These are phyloP conservation scores for Poecilia velifera DNA, from an alignment of 2,797 vertebrate species.

Conservation along the genomic window DNA sequence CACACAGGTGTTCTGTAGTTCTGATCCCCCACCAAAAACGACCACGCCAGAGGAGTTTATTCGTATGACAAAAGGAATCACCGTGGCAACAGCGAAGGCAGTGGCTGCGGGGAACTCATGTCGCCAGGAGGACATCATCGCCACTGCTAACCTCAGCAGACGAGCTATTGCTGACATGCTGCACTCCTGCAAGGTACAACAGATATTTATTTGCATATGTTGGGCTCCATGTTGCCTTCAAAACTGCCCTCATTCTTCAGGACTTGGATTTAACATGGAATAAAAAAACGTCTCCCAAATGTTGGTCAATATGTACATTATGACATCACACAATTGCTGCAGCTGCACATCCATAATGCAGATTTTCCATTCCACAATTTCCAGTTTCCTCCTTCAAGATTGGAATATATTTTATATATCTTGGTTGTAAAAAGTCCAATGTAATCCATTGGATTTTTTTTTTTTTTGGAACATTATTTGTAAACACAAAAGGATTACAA, in stretches of 20 bases:
- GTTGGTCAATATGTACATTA: neutral
- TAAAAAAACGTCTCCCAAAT: neutral
- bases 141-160: conserved; percentile 94
- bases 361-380: neutral
- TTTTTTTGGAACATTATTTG: neutral
- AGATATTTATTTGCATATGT: neutral
- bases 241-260: neutral
- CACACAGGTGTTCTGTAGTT: conserved; percentile 89
- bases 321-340: neutral
- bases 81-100: conserved; percentile 96
- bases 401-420: neutral
- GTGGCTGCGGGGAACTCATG: conserved; percentile 97
- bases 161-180: conserved; percentile 96
- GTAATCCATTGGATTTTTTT: too few relatives aligned
- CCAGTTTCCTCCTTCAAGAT: neutral
- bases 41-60: conserved; percentile 97
- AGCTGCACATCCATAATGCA: neutral
- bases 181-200: conserved; percentile 89
- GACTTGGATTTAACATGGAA: neutral
- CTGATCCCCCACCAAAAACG: conserved; percentile 89
- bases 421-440: neutral
- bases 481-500: neutral
- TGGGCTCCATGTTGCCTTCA: neutral
- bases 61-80: conserved; percentile 98
- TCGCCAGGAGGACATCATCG: conserved; percentile 95